Base-by-base conservation (phyloP, 2,797 vertebrate genomes). In the Tolypeutes matacus region DNA sequence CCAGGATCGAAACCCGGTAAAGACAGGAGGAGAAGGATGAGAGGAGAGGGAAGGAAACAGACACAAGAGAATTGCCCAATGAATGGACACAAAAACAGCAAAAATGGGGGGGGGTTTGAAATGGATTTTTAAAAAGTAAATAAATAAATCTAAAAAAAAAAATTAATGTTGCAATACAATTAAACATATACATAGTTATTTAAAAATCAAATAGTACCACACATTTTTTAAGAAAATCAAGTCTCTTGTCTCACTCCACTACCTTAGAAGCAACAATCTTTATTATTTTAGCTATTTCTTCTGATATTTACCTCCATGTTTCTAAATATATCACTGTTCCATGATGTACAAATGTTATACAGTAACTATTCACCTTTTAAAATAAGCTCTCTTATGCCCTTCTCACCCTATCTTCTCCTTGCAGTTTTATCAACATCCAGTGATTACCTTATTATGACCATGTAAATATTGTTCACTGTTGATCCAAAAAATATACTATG, bases 81-180 rank as follows among this genome's bases (percentile, higher is more conserved):
- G 39, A 39, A 39, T 39, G 39, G 39, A 39, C 39, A 7, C 7
- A 39, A 39, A 39, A 39, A 3, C 39, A 39, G n/a, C n/a, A n/a
- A n/a, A n/a, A n/a, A n/a, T n/a, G 39, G 39, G 39, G 39, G 39
- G 39, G 39, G 39, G 39, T 3, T 39, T 39, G 7, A 39, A 39
- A 39, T 39, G 39, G 39, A 39, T 39, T 39, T 39, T 39, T 39
- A 4, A 7, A 39, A 39, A 39, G 39, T 39, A 39, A 39, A 39
- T 39, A 39, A 39, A 39, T 39, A 39, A 39, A 39, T 39, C n/a
- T n/a, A n/a, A n/a, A n/a, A n/a, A n/a, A n/a, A 46, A 92, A 92
- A 94, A 72, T 51, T 53, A 85, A 77, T 70, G 46, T 34, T 67
- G 5, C 80, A 56, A 86, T 89, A 64, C 83, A 94, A 94, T 31